These are phyloP conservation scores for Crocidura indochinensis DNA, from an alignment of 2,797 vertebrate genomes.

Conservation along the genomic window DNA sequence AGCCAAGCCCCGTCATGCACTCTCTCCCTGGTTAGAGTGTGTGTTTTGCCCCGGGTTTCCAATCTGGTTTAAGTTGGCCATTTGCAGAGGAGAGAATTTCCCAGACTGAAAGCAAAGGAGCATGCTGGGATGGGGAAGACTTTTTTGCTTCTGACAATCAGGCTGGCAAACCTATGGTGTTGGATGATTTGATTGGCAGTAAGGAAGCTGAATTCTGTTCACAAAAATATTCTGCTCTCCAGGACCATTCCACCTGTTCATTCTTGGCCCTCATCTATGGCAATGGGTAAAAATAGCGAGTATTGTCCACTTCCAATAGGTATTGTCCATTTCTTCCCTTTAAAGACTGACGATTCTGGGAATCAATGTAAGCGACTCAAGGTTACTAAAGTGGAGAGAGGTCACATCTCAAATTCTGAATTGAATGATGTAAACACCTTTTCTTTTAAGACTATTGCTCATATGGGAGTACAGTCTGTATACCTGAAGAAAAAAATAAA, in stretches of 20 bases:
- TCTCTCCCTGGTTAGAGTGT: constrained; percentile 26
- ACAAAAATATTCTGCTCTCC: background rate
- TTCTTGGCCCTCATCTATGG: background rate
- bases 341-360: background rate
- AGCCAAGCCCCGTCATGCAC: constrained; percentile 75
- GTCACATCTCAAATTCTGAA: background rate
- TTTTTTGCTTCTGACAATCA: background rate
- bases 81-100: constrained; percentile 61
- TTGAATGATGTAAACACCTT: background rate
- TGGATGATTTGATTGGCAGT: background rate
- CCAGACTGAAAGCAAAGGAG: background rate
- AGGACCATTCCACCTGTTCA: background rate
- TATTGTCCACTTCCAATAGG: background rate
- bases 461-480: background rate
- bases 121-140: constrained; percentile 2
- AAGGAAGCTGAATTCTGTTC: background rate
- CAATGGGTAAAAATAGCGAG: too few species aligned
- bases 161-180: background rate
- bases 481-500: background rate
- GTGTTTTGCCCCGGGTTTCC: constrained; percentile 76
- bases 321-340: too few species aligned
- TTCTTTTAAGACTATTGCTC: background rate
- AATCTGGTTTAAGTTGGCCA: constrained; percentile 78
- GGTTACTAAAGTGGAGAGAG: background rate
- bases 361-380: background rate